phyloP scores from a whole-genome alignment of 2,888 invertebrate species.

The Yponomeuta cagnagella region DNA sequence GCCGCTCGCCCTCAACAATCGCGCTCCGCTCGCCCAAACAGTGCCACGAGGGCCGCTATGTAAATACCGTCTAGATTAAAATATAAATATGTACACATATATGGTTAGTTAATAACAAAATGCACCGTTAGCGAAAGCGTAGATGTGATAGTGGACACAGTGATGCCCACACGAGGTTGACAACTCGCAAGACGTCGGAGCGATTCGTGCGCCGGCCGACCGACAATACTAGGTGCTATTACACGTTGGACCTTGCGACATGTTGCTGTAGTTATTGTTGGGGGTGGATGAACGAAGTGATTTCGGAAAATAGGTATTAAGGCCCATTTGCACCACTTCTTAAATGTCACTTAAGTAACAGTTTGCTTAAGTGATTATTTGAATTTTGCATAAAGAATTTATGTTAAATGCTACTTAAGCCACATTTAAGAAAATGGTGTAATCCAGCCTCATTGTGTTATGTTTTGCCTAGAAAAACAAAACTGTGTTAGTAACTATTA shows the following conservation, averaged over 20 bases:
- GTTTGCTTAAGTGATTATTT: too few species aligned
- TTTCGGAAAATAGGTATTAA: conserved; percentile 58
- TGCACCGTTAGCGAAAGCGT: conserved; percentile 73
- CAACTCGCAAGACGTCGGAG: conserved; percentile 57
- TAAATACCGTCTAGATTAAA: conserved; percentile 59
- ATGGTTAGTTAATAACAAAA: conserved; percentile 61
- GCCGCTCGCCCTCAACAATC: conserved; percentile 70
- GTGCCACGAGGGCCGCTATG: conserved; percentile 52
- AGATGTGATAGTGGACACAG: conserved; percentile 70
- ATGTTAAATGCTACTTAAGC: too few species aligned
- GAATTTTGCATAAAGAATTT: too few species aligned
- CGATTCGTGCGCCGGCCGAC: conserved; percentile 51
- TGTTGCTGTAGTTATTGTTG: conserved; percentile 61
- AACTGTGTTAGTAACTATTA: conserved; percentile 44
- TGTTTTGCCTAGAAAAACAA: conserved; percentile 59
- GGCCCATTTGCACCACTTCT: conserved; percentile 18
- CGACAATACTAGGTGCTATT: conserved; percentile 75
- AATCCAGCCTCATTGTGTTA: conserved; percentile 45
- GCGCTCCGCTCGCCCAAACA: conserved; percentile 39
- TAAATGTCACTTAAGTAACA: too few species aligned
- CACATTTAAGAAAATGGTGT: too few species aligned
- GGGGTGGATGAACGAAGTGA: conserved; percentile 60
- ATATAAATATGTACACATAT: conserved; percentile 67
- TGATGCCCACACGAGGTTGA: conserved; percentile 47
- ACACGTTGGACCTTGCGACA: conserved; percentile 65